These are phyloP conservation scores for Pavo muticus DNA, from an alignment of 2,113 vertebrate genomes.

Conservation along the genomic window DNA sequence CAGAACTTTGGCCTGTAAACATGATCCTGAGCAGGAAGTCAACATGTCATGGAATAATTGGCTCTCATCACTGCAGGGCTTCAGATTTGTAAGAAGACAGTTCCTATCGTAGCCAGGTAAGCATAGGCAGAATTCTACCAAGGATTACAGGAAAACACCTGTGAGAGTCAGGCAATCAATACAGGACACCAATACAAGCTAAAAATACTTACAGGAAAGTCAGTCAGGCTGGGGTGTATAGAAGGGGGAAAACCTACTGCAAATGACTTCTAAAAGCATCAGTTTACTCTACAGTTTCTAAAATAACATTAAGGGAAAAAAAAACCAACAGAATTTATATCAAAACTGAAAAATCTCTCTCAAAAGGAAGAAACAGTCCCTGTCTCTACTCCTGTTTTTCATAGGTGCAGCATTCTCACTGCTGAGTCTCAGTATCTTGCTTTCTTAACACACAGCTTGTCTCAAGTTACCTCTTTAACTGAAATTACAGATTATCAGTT, in stretches of 20 bases:
- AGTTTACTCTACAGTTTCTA: neutral
- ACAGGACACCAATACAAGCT: neutral
- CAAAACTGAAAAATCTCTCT: neutral
- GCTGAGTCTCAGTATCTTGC: neutral
- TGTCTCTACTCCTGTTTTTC: neutral
- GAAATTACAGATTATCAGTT: neutral
- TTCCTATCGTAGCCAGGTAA: constrained; percentile 18
- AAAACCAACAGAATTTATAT: neutral
- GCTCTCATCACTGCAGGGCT: constrained; percentile 15
- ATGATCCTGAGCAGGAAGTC: constrained; percentile 58
- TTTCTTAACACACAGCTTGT: neutral
- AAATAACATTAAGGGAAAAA: neutral
- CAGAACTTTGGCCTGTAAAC: constrained; percentile 36
- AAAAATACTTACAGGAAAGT: neutral
- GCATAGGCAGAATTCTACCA: neutral
- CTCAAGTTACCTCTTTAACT: neutral
- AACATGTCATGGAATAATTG: constrained; percentile 22
- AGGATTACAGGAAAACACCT: neutral
- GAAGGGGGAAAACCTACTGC: neutral
- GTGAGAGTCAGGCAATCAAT: neutral
- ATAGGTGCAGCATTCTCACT: neutral
- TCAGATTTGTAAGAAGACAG: neutral
- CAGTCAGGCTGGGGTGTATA: neutral
- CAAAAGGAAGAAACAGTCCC: neutral
- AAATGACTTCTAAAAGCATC: neutral